phyloP scores from a whole-genome alignment of 2,888 invertebrate genomes.

The Cheilosia variabilis region DNA sequence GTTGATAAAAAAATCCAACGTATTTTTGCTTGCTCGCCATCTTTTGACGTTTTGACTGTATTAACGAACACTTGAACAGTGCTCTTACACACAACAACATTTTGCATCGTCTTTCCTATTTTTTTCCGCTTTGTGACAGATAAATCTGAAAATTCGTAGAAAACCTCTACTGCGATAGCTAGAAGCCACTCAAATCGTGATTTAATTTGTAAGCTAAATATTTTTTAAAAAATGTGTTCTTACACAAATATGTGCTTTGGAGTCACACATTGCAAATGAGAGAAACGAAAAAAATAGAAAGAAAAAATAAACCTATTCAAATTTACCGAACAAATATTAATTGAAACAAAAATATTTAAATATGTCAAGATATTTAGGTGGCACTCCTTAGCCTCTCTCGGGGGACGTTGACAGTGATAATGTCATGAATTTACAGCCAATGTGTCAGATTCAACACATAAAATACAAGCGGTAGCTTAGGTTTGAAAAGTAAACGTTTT shows the following conservation, averaged over 20 bases:
- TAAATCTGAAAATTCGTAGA: too few species aligned
- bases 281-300: not conserved
- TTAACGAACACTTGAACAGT: too few species aligned
- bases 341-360: slow-evolving; percentile 20
- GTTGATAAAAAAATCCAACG: too few species aligned
- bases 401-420: slow-evolving; percentile 42
- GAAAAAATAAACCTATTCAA: slow-evolving; percentile 1
- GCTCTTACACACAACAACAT: too few species aligned
- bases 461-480: slow-evolving; percentile 60
- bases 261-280: not conserved
- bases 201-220: not conserved
- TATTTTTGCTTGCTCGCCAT: too few species aligned
- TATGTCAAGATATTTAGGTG: slow-evolving; percentile 33
- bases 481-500: slow-evolving; percentile 46
- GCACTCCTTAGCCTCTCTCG: slow-evolving; percentile 47
- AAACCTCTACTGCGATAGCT: too few species aligned
- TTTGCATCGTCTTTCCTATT: too few species aligned
- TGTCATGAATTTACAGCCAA: slow-evolving; percentile 54
- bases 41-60: too few species aligned
- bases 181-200: not conserved
- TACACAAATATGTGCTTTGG: not conserved
- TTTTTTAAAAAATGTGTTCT: not conserved
- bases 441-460: slow-evolving; percentile 63
- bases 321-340: slow-evolving; percentile 21
- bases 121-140: too few species aligned